Evolutionary conservation across 2,888 invertebrate species (phyloP), one percentile per base, ranked within the genome.

Genomic region (Eristalis arbustorum): DNA sequence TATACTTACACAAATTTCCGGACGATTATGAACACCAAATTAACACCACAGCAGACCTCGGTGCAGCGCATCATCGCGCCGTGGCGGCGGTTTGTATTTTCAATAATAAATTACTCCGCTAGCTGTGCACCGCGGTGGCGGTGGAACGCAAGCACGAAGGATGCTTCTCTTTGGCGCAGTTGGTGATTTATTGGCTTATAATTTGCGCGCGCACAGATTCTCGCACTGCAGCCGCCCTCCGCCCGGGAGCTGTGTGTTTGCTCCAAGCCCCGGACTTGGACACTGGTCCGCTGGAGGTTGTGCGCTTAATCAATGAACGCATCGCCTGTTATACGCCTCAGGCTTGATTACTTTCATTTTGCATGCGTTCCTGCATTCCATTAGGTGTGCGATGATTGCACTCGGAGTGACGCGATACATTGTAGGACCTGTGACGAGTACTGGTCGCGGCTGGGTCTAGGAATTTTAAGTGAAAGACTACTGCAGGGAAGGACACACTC

Each of bases 111-210:
- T 83, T 72, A 72, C 63, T 22, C 69, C 42, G 68, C 56, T 42
- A 63, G 59, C 67, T 64, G 74, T 78, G 76, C 18, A 64, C 49
- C 40, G 66, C 25, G 64, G 23, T 14, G 42, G 4, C 18, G 6
- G 13, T n/a, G 42, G 42, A 42, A n/a, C 14, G 42, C 34, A 49
- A 49, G 74, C 31, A 59, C 74, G 64, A 83, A 74, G 61, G 66
- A 83, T 57, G 49, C 71, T 59, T 57, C 63, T 76, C 85, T 61
- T 72, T 88, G 88, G 84, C 83, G 82, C 79, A 82, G 81, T 81
- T 71, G 78, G 79, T 85, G 92, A 91, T 91, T 91, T 91, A 91
- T 91, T 91, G 91, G 90, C 91, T 92, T 91, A 92, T 92, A 91
- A 91, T 91, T 91, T 92, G 92, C 91, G 90, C 90, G 91, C 91